A percentile compares a stretch with the other conserved stretches of the same genome.
Evolutionary conservation across 2,113 vertebrate species (phyloP).

Genomic region (Aspidoscelis tigris): DNA sequence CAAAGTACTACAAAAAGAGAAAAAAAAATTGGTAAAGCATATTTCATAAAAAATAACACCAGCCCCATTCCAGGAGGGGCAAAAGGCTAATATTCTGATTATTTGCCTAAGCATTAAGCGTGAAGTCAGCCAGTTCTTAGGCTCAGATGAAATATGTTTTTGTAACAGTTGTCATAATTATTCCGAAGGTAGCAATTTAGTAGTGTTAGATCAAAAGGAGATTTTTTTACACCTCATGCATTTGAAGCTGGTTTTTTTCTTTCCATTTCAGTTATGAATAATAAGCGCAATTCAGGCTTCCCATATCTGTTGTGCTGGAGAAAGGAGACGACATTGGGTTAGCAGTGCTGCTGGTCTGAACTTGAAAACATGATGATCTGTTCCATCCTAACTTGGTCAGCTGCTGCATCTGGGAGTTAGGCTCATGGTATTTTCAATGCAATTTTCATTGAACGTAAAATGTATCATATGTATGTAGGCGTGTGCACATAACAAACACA

Average conservation of each 20-base stretch:
- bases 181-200: not conserved
- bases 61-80: not conserved
- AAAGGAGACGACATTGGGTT: too few relatives aligned
- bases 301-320: too few relatives aligned
- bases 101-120: not conserved
- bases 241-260: not conserved
- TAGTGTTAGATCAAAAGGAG: not conserved
- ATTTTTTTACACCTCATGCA: not conserved
- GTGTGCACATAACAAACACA: too few relatives aligned
- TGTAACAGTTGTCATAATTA: constrained; percentile 19
- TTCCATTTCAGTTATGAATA: not conserved
- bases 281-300: too few relatives aligned
- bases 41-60: constrained; percentile 22
- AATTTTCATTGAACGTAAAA: too few relatives aligned
- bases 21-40: constrained; percentile 20
- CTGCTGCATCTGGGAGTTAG: too few relatives aligned
- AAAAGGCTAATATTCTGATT: not conserved
- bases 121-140: not conserved
- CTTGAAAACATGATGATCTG: too few relatives aligned
- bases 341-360: too few relatives aligned
- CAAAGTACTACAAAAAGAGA: constrained; percentile 23
- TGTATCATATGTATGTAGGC: too few relatives aligned
- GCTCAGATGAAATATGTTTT: not conserved
- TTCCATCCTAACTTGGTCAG: too few relatives aligned
- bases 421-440: too few relatives aligned